A percentile compares a stretch with the other conserved stretches of the same genome.
Evolutionary conservation across 2,113 vertebrate genomes (phyloP).

Genomic region (Xenotilapia leptura): DNA sequence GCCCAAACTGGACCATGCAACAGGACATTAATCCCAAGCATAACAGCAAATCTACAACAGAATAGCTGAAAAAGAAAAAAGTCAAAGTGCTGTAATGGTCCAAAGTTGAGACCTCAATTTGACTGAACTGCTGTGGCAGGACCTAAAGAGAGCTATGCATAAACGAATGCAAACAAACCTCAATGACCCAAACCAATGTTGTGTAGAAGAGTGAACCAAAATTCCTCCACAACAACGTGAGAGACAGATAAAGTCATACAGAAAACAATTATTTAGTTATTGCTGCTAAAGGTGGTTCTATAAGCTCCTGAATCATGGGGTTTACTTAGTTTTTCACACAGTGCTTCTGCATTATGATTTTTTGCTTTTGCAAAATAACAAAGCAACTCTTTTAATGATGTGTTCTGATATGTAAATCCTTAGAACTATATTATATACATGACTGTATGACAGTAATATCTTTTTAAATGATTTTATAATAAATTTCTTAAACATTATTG

Average conservation of each 20-base stretch:
- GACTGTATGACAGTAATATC: neutral
- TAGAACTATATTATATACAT: neutral
- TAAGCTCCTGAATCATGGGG: neutral
- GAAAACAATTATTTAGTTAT: neutral
- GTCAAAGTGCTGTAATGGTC: neutral
- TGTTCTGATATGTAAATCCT: neutral
- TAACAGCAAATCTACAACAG: neutral
- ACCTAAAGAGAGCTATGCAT: neutral
- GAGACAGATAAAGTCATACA: neutral
- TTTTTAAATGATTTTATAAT: neutral
- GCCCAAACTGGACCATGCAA: neutral
- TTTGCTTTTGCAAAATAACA: neutral
- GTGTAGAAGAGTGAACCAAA: neutral
- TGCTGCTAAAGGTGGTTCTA: neutral
- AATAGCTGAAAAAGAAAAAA: neutral
- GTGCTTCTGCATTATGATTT: neutral
- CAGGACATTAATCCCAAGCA: neutral
- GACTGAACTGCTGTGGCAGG: neutral
- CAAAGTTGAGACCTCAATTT: neutral
- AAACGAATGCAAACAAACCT: neutral
- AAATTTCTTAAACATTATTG: neutral
- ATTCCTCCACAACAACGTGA: neutral
- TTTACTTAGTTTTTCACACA: neutral
- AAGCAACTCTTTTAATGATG: neutral
- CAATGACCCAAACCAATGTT: neutral